These are phyloP conservation scores for Cardinalis cardinalis DNA, from an alignment of 2,113 vertebrate species.

Conservation along the genomic window DNA sequence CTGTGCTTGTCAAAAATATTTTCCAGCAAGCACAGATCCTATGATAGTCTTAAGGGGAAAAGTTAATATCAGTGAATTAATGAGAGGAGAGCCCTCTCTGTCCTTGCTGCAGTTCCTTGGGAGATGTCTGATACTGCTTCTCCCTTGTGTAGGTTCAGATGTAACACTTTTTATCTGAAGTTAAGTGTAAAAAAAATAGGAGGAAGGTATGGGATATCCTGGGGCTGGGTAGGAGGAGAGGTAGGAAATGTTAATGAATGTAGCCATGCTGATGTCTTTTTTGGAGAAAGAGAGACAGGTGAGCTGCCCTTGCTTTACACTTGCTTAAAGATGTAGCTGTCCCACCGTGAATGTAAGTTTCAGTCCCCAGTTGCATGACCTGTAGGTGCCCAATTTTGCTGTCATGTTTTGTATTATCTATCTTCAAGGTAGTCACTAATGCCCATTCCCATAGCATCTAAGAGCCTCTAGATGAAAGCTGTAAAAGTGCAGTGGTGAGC, in stretches of 20 bases:
- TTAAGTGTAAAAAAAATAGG: conserved; percentile 6
- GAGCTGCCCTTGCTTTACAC: conserved; percentile 33
- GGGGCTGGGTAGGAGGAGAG: background rate
- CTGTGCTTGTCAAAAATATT: background rate
- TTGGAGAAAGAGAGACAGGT: background rate
- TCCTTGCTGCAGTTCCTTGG: background rate
- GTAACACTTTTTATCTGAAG: conserved; percentile 8
- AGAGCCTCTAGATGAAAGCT: conserved; percentile 40
- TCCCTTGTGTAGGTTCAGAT: background rate
- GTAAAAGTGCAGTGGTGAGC: background rate
- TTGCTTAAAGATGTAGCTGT: conserved; percentile 33
- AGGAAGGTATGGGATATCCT: conserved; percentile 8
- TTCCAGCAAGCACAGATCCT: background rate
- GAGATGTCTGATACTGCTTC: background rate
- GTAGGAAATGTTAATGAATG: conserved; percentile 37
- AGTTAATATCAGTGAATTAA: background rate
- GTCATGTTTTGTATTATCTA: conserved; percentile 32
- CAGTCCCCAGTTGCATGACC: background rate
- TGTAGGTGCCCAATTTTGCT: conserved; percentile 10
- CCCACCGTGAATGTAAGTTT: conserved; percentile 16
- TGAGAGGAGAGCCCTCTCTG: background rate
- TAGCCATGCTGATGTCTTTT: conserved; percentile 32
- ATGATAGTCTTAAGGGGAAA: background rate
- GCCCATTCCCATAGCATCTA: conserved; percentile 25
- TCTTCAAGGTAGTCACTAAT: conserved; percentile 34